These are phyloP conservation scores for Macquaria ambigua DNA, from an alignment of 2,113 vertebrate genomes.

Conservation along the genomic window DNA sequence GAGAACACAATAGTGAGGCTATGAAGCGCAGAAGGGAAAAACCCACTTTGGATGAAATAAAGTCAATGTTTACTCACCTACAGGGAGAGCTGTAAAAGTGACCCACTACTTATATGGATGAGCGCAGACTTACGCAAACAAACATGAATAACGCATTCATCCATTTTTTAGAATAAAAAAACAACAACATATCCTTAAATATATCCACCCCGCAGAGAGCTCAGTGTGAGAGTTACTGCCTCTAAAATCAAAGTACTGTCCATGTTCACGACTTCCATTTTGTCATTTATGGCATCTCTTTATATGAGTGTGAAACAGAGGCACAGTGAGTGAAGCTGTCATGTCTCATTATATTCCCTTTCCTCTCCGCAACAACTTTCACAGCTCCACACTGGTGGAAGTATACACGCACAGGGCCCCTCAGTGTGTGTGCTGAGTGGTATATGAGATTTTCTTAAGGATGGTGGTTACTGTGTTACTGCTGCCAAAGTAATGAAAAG, in stretches of 20 bases:
- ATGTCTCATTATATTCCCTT: conserved; percentile 68
- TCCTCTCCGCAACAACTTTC: conserved; percentile 51
- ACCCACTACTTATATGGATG: conserved; percentile 1
- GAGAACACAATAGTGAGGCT: conserved; percentile 84
- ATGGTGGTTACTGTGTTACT: conserved; percentile 65
- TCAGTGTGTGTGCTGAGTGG: conserved; percentile 63
- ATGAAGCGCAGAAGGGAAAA: conserved; percentile 79
- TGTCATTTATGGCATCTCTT: conserved; percentile 54
- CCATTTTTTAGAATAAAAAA: not conserved
- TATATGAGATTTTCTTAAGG: conserved; percentile 62
- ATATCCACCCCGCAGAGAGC: not conserved
- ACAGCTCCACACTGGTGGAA: conserved; percentile 29
- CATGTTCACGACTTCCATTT: conserved; percentile 53
- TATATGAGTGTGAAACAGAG: conserved; percentile 56
- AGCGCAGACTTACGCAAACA: conserved; percentile 4
- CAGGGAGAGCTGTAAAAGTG: conserved; percentile 38
- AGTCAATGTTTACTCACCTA: conserved; percentile 75
- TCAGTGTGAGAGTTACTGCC: conserved; percentile 23
- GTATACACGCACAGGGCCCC: conserved; percentile 37
- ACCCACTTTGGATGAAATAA: conserved; percentile 65
- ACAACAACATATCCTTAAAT: not conserved
- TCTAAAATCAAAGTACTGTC: conserved; percentile 53
- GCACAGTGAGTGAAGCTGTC: conserved; percentile 66
- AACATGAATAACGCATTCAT: conserved; percentile 4
- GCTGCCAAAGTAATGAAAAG: conserved; percentile 74